Conservation (phyloP, 2,888 invertebrate genomes). For the Trichopria drosophilae region DNA sequence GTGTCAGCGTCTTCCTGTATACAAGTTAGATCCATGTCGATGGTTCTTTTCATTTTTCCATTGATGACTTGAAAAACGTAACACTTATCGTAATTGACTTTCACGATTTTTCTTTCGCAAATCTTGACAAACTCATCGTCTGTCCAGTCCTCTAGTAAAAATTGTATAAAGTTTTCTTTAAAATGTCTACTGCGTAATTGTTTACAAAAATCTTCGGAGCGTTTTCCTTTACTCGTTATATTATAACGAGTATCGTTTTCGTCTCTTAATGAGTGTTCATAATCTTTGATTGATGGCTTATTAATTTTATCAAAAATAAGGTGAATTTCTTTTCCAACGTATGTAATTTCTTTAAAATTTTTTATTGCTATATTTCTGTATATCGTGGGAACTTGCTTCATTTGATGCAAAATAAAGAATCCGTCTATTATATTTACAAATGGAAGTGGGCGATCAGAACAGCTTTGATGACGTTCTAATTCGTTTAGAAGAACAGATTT, state of each 20-base stretch:
- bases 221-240: conserved; percentile 1
- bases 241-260: neutral
- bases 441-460: conserved; percentile 27
- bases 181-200: too few species aligned
- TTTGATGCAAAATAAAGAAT: conserved; percentile 37
- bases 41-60: conserved; percentile 24
- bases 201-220: too few species aligned
- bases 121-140: neutral
- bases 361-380: conserved; percentile 32
- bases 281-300: conserved; percentile 20
- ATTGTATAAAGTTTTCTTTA: too few species aligned
- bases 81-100: conserved; percentile 25
- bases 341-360: conserved; percentile 32
- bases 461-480: conserved; percentile 30
- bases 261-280: conserved; percentile 1
- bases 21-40: conserved; percentile 23
- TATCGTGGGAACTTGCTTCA: conserved; percentile 31
- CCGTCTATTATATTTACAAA: conserved; percentile 37
- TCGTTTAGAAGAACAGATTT: conserved; percentile 36
- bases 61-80: conserved; percentile 25
- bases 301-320: conserved; percentile 8
- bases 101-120: conserved; percentile 4
- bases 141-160: conserved; percentile 3
- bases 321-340: conserved; percentile 39
- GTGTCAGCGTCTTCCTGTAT: conserved; percentile 40